Conservation (phyloP, 2,113 vertebrate genomes). For the Petroica traversi region DNA sequence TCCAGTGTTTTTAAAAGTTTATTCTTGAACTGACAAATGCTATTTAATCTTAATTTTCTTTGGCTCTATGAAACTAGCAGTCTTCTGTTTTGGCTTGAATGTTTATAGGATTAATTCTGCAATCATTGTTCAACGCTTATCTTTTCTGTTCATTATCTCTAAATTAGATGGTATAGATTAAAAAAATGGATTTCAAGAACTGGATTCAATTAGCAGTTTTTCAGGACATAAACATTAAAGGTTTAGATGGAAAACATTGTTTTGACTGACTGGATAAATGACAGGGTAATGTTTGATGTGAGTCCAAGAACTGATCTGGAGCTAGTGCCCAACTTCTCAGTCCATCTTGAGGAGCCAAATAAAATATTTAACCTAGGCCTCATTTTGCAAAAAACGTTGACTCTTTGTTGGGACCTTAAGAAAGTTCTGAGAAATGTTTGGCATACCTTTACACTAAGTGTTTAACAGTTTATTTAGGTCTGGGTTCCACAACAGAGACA, state of each 20-base stretch:
- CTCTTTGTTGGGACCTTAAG: slow-evolving; percentile 78
- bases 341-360: slow-evolving; percentile 81
- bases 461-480: slow-evolving; percentile 78
- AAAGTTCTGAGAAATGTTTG: slow-evolving; percentile 78
- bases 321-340: slow-evolving; percentile 76
- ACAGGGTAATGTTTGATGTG: slow-evolving; percentile 83
- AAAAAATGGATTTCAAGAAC: slow-evolving; percentile 71
- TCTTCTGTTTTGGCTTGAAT: slow-evolving; percentile 64
- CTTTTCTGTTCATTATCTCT: slow-evolving; percentile 67
- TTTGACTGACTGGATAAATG: slow-evolving; percentile 87
- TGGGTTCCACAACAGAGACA: slow-evolving; percentile 67
- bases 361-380: slow-evolving; percentile 86
- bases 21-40: slow-evolving; percentile 38
- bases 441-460: slow-evolving; percentile 79
- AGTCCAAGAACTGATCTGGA: slow-evolving; percentile 81
- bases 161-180: slow-evolving; percentile 73
- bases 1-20: slow-evolving; percentile 43
- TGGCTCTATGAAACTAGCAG: slow-evolving; percentile 44
- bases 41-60: slow-evolving; percentile 55
- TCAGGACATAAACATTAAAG: slow-evolving; percentile 80
- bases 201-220: slow-evolving; percentile 83
- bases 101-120: slow-evolving; percentile 54
- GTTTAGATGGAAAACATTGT: slow-evolving; percentile 83
- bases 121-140: slow-evolving; percentile 12
- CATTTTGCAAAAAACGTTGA: slow-evolving; percentile 76